These are phyloP conservation scores for Ophioninae sp. DNA, from an alignment of 2,888 invertebrate species.

Conservation along the genomic window DNA sequence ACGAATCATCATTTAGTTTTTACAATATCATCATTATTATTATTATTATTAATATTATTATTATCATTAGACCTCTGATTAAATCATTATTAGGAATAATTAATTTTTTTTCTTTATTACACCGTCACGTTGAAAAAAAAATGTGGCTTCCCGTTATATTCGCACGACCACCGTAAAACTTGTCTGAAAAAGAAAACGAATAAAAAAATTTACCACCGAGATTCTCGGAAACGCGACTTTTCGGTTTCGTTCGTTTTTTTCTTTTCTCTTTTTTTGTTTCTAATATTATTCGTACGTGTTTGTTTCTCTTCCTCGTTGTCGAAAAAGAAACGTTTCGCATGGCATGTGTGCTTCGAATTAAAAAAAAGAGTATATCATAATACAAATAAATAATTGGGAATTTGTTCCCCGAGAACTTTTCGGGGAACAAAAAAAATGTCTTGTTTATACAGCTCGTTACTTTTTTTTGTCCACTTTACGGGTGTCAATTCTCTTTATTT, in stretches of 20 bases:
- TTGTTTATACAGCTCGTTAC: too few species aligned
- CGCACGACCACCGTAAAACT: conserved; percentile 29
- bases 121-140: conserved; percentile 61
- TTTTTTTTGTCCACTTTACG: not conserved
- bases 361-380: not conserved
- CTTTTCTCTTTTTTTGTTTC: not conserved
- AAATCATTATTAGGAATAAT: conserved; percentile 54
- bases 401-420: not conserved
- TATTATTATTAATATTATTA: conserved; percentile 56
- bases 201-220: conserved; percentile 40
- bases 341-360: conserved; percentile 74
- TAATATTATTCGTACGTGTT: not conserved
- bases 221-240: conserved; percentile 65
- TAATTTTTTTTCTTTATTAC: conserved; percentile 59
- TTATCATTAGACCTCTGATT: conserved; percentile 55
- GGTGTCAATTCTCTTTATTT: not conserved
- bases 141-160: not conserved
- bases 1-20: conserved; percentile 67
- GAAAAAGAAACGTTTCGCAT: conserved; percentile 70
- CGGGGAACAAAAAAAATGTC: too few species aligned
- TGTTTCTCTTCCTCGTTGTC: conserved; percentile 55
- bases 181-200: not conserved
- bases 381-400: not conserved
- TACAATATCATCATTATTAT: conserved; percentile 65
- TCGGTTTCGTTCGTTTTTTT: not conserved